Evolutionary conservation across 2,797 vertebrate genomes (phyloP).

Genomic region (Setipinna tenuifilis): DNA sequence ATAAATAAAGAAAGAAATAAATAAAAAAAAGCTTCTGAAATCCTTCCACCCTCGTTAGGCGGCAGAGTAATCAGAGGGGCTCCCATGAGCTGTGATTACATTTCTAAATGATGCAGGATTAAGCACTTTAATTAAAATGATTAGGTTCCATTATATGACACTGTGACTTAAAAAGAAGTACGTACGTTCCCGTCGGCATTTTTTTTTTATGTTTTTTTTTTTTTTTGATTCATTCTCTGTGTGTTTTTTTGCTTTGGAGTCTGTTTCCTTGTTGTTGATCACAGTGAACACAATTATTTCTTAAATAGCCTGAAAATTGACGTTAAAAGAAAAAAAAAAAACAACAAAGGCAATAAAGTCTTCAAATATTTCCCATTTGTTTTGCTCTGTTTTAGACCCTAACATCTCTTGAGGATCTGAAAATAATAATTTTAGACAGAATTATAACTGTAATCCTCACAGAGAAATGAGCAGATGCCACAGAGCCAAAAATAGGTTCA

Average conservation of each 20-base stretch:
- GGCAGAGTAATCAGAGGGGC: constrained; percentile 66
- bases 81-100: constrained; percentile 70
- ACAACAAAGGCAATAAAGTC: background rate
- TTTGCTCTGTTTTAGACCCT: background rate
- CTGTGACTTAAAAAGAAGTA: constrained; percentile 68
- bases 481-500: background rate
- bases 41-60: constrained; percentile 67
- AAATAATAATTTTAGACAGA: background rate
- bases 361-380: background rate
- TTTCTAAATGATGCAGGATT: constrained; percentile 72
- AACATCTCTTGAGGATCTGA: background rate
- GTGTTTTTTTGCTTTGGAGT: background rate
- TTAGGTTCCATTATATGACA: constrained; percentile 70
- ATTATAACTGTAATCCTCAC: background rate
- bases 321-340: background rate
- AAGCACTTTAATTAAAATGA: constrained; percentile 80
- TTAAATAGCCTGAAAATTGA: background rate
- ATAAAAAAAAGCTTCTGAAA: constrained; percentile 54
- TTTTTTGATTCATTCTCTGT: background rate
- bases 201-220: constrained; percentile 58
- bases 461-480: background rate
- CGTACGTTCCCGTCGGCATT: constrained; percentile 67
- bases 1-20: constrained; percentile 42
- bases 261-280: constrained; percentile 2
- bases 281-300: background rate